A percentile compares a stretch with the other conserved stretches of the same genome.
phyloP scores from a whole-genome alignment of 2,888 invertebrate species.

The Volucella inflata region DNA sequence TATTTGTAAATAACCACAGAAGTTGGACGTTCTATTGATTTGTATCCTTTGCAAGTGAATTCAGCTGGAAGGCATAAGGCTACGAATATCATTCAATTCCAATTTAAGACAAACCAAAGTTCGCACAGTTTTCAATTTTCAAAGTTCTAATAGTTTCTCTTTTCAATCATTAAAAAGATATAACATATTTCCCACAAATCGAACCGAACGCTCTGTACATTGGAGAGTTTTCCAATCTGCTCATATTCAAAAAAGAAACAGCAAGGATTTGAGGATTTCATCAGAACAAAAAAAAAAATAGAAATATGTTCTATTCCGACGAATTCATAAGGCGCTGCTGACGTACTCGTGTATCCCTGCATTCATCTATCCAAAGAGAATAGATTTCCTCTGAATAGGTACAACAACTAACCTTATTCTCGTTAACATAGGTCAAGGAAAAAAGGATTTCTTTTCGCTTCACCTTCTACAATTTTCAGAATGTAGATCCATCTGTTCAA shows the following conservation, averaged over 20 bases:
- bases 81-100: too few species aligned
- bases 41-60: too few species aligned
- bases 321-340: background rate
- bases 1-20: too few species aligned
- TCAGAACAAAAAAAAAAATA: background rate
- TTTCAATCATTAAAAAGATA: constrained; percentile 44
- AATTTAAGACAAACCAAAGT: too few species aligned
- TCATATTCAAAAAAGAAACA: constrained; percentile 1
- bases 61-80: too few species aligned
- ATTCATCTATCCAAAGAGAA: constrained; percentile 9
- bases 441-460: background rate
- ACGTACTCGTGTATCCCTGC: background rate
- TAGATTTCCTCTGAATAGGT: constrained; percentile 53
- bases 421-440: constrained; percentile 32
- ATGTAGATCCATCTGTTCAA: background rate
- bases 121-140: too few species aligned
- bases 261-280: background rate
- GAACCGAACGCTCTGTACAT: constrained; percentile 21
- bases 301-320: background rate
- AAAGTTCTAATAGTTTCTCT: background rate
- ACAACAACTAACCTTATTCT: constrained; percentile 8
- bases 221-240: constrained; percentile 21
- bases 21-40: too few species aligned
- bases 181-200: constrained; percentile 30
- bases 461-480: background rate